These are phyloP conservation scores for rat (Rattus norvegicus) DNA, from an alignment of 2,113 vertebrate species.

Conservation along the genomic window GRCr8 NC_086033.1:15934001-15934500, in stretches of 20 bases:
- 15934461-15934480: not conserved
- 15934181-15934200: conserved; percentile 19
- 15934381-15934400: not conserved
- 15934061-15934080: conserved; percentile 67
- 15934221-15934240: not conserved
- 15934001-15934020: conserved; percentile 38
- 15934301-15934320: not conserved
- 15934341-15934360: not conserved
- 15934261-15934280: not conserved
- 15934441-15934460: too few relatives aligned
- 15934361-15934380: not conserved
- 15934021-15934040: conserved; percentile 71
- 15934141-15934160: conserved; percentile 32
- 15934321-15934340: not conserved
- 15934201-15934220: conserved; percentile 29
- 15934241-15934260: not conserved
- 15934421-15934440: not conserved
- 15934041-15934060: conserved; percentile 60
- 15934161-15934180: not conserved
- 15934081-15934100: conserved; percentile 44
- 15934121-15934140: conserved; percentile 12
- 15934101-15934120: not conserved
- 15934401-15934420: not conserved
- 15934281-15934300: not conserved
- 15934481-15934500: too few relatives aligned